These are phyloP conservation scores for Platycheirus albimanus DNA, from an alignment of 2,888 invertebrate species.

Conservation along the genomic window DNA sequence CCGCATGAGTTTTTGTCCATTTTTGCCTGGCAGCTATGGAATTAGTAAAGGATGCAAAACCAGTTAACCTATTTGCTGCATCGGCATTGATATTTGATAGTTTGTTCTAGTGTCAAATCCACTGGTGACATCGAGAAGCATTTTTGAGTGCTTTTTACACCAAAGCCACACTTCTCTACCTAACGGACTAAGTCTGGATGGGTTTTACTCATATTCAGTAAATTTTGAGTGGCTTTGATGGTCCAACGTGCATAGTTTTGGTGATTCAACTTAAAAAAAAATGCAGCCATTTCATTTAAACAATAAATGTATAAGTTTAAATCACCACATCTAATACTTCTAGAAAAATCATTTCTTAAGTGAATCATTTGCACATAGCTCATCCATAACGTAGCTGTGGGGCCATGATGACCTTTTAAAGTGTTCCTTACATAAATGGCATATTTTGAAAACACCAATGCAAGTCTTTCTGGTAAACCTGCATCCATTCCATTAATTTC, in stretches of 20 bases:
- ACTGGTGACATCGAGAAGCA: neutral
- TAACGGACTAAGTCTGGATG: neutral
- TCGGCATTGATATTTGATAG: neutral
- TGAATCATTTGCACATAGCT: too few relatives aligned
- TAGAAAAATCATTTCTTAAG: conserved; percentile 9
- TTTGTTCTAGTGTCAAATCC: neutral
- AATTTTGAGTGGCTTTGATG: conserved; percentile 2
- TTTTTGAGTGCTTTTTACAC: neutral
- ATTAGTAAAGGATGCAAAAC: conserved; percentile 4
- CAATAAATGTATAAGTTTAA: conserved; percentile 10
- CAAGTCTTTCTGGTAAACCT: neutral
- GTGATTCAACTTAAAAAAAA: neutral
- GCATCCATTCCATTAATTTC: neutral
- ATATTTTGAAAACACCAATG: neutral
- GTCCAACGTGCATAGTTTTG: conserved; percentile 8
- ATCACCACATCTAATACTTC: neutral
- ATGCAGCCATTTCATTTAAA: conserved; percentile 14
- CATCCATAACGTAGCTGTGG: conserved; percentile 12
- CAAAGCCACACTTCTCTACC: neutral
- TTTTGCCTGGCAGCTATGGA: conserved; percentile 8
- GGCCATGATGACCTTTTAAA: conserved; percentile 2
- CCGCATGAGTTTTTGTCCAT: neutral
- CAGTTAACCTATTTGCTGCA: neutral
- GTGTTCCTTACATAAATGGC: neutral
- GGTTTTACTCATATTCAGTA: neutral